Conservation (phyloP, 2,797 vertebrate species). For the Eutrigla gurnardus region DNA sequence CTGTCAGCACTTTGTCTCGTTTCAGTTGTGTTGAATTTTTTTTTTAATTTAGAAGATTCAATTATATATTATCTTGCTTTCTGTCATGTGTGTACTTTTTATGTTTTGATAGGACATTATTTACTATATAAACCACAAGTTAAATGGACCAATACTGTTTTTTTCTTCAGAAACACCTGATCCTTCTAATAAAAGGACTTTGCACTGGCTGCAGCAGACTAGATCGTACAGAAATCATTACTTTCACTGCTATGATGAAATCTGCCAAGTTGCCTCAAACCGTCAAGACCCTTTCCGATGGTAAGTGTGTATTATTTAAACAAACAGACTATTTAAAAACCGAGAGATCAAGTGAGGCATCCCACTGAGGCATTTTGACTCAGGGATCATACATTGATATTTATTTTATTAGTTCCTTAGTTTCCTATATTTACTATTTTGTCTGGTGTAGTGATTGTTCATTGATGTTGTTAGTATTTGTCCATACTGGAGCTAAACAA, state of each 20-base stretch:
- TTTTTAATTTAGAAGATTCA: neutral
- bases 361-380: neutral
- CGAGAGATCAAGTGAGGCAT: neutral
- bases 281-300: conserved; percentile 97
- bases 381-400: neutral
- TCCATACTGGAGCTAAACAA: neutral
- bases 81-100: neutral
- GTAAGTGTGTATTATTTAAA: too few species aligned
- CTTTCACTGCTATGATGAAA: conserved; percentile 99
- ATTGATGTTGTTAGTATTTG: neutral
- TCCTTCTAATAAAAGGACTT: conserved; percentile 98
- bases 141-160: neutral
- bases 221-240: conserved; percentile 98
- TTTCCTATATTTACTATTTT: neutral
- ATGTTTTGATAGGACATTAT: neutral
- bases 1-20: neutral
- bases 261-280: conserved; percentile 98
- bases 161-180: conserved; percentile 93
- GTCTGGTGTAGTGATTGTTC: neutral
- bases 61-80: neutral
- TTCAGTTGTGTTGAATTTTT: neutral
- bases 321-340: neutral
- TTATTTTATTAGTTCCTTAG: neutral
- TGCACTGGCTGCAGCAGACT: conserved; percentile 98
- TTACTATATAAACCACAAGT: neutral